phyloP scores from a whole-genome alignment of 2,888 invertebrate species.

The Axea sp. region DNA sequence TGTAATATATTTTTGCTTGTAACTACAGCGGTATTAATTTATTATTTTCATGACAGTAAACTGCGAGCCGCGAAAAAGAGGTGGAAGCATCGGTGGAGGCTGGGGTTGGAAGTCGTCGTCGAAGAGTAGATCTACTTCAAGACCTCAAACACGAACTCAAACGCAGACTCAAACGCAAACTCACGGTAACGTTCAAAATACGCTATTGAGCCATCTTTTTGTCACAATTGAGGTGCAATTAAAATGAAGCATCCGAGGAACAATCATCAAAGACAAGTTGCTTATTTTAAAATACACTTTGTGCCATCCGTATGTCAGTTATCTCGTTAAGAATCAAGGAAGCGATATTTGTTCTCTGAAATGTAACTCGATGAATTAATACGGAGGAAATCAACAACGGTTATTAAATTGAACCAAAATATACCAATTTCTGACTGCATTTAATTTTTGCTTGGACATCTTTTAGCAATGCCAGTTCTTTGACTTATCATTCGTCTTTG shows the following conservation, averaged over 20 bases:
- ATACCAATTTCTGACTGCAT: too few species aligned
- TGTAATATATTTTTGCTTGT: too few species aligned
- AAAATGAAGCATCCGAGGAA: too few species aligned
- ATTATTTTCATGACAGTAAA: constrained; percentile 50
- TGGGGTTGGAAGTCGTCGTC: constrained; percentile 63
- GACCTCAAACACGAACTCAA: constrained; percentile 36
- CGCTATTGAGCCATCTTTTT: too few species aligned
- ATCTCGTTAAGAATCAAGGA: constrained; percentile 4
- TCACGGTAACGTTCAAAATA: constrained; percentile 45
- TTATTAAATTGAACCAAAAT: not conserved
- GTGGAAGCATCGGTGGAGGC: constrained; percentile 64
- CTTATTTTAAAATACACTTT: not conserved
- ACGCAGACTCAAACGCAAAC: constrained; percentile 19
- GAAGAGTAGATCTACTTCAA: constrained; percentile 30
- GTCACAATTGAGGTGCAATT: too few species aligned
- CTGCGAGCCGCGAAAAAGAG: constrained; percentile 62
- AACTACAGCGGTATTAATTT: too few species aligned
- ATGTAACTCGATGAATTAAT: constrained; percentile 7
- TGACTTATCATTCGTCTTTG: too few species aligned
- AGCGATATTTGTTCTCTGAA: constrained; percentile 30
- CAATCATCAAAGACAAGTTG: not conserved
- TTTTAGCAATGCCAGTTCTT: too few species aligned
- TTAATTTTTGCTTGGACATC: too few species aligned
- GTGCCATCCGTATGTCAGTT: not conserved
- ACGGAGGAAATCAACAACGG: not conserved